A percentile compares a stretch with the other conserved stretches of the same genome.
These are phyloP conservation scores for Eucera pruinosa DNA, from an alignment of 2,888 invertebrate genomes.

Conservation along the genomic window DNA sequence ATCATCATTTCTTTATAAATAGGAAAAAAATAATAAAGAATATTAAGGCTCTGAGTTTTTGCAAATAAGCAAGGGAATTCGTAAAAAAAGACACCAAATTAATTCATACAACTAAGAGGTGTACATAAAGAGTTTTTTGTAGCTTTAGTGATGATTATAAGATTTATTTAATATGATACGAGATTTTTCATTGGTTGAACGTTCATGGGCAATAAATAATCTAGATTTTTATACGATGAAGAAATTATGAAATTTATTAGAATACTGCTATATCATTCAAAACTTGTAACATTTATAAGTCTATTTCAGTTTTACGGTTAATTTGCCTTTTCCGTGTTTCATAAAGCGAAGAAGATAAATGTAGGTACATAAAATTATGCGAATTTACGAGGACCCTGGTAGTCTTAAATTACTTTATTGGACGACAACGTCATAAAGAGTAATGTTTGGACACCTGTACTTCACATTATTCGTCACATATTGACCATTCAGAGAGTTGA, in stretches of 20 bases:
- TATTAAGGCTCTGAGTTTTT: too few relatives aligned
- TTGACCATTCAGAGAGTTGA: background rate
- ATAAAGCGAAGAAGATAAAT: conserved; percentile 6
- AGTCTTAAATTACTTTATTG: conserved; percentile 11
- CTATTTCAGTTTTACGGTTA: conserved; percentile 2
- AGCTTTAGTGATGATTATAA: too few relatives aligned
- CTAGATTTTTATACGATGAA: background rate
- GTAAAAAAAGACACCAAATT: too few relatives aligned
- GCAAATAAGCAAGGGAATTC: too few relatives aligned
- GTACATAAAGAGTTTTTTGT: too few relatives aligned
- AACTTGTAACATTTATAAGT: background rate
- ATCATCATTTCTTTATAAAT: too few relatives aligned
- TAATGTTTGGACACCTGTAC: background rate
- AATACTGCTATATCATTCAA: background rate
- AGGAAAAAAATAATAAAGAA: too few relatives aligned
- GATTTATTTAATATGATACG: too few relatives aligned
- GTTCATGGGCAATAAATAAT: background rate
- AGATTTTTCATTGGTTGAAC: too few relatives aligned
- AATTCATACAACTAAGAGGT: too few relatives aligned
- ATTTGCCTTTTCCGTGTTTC: background rate
- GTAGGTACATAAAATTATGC: background rate
- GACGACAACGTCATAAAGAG: too few relatives aligned
- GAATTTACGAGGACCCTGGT: background rate
- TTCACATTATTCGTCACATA: background rate
- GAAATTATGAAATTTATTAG: background rate